Evolutionary conservation across 1,140 invertebrate species (phyloP).

Genomic region (Temnothorax nylanderi): DNA sequence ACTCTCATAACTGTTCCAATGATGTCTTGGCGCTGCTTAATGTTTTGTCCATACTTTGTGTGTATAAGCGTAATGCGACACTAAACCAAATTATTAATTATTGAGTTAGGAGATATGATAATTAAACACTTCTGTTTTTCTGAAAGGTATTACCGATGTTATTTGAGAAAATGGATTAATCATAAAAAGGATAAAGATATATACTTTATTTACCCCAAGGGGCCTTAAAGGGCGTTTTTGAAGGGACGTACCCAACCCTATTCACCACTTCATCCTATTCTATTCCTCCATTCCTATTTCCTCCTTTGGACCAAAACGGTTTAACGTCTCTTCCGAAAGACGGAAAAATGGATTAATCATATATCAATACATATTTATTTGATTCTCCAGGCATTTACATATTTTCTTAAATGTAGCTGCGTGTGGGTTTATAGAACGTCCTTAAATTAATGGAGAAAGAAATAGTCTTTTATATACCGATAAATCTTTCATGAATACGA

Average conservation of each 20-base stretch:
- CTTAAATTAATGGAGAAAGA: background rate
- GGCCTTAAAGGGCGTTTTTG: too few relatives aligned
- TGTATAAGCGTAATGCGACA: background rate
- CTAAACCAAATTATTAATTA: background rate
- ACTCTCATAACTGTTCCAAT: background rate
- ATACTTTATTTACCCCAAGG: too few relatives aligned
- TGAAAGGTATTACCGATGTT: background rate
- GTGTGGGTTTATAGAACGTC: background rate
- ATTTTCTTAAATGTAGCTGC: background rate
- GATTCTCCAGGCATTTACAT: background rate
- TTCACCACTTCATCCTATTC: too few relatives aligned
- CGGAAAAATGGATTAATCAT: background rate
- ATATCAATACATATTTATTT: background rate
- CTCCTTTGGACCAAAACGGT: too few relatives aligned
- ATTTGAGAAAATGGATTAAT: background rate
- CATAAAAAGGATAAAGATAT: too few relatives aligned
- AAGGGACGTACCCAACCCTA: too few relatives aligned
- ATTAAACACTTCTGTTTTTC: background rate
- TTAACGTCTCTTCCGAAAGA: too few relatives aligned
- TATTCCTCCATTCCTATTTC: too few relatives aligned
- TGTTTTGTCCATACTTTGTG: background rate
- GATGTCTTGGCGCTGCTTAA: background rate
- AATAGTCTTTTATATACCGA: background rate
- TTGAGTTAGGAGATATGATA: background rate
- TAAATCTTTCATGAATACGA: conserved; percentile 59